Evolutionary conservation across 2,888 invertebrate species (phyloP).

Genomic region (Lasioglossum leucozonium): DNA sequence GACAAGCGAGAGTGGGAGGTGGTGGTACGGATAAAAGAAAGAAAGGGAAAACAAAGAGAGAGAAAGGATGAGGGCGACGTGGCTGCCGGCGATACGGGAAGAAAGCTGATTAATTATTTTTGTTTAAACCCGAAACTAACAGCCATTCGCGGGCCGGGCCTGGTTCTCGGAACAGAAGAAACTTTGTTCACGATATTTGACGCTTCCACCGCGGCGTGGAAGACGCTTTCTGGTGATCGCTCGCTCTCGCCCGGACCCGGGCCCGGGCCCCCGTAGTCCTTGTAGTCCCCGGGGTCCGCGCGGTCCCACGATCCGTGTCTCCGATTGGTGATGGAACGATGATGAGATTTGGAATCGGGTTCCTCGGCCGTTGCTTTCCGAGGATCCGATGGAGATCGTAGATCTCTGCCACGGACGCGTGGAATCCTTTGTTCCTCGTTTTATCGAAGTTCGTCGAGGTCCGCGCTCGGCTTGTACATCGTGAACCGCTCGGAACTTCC

Average conservation of each 20-base stretch:
- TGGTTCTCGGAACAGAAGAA: constrained; percentile 79
- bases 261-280: background rate
- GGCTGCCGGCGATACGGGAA: constrained; percentile 71
- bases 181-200: constrained; percentile 75
- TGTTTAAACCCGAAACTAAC: constrained; percentile 80
- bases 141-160: constrained; percentile 72
- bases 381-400: constrained; percentile 77
- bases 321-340: constrained; percentile 68
- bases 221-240: constrained; percentile 57
- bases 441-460: constrained; percentile 7
- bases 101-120: constrained; percentile 83
- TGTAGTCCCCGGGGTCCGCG: constrained; percentile 34
- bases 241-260: background rate
- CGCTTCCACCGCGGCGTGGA: constrained; percentile 54
- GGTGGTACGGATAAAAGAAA: constrained; percentile 25
- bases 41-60: constrained; percentile 11
- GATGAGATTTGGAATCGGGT: constrained; percentile 74
- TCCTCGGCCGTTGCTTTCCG: constrained; percentile 71
- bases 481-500: background rate
- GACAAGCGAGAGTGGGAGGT: constrained; percentile 63
- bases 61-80: constrained; percentile 10
- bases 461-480: background rate
- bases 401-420: constrained; percentile 67
- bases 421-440: constrained; percentile 49
- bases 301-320: constrained; percentile 57